phyloP scores from a whole-genome alignment of 2,888 invertebrate genomes.

The Rhaphigaster nebulosa region DNA sequence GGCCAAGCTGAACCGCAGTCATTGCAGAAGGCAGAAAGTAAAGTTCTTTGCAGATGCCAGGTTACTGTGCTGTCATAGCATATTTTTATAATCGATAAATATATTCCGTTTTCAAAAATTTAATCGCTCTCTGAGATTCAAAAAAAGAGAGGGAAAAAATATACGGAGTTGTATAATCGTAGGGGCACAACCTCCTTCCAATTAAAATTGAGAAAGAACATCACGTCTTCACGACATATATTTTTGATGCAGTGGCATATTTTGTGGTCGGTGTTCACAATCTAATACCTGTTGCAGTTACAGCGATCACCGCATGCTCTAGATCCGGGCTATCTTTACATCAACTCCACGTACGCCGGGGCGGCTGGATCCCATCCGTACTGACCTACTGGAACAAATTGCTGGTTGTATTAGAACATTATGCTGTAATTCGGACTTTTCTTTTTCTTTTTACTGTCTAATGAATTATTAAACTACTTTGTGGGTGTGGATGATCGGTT shows the following conservation, averaged over 20 bases:
- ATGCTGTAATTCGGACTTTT: not conserved
- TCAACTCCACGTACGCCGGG: not conserved
- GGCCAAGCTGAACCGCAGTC: too few species aligned
- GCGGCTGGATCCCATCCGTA: too few species aligned
- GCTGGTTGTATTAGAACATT: not conserved
- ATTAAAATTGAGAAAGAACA: not conserved
- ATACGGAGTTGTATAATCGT: not conserved
- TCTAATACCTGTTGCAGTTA: slow-evolving; percentile 4
- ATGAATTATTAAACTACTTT: slow-evolving; percentile 13
- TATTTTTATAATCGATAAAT: too few species aligned
- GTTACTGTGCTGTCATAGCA: too few species aligned
- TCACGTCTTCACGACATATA: not conserved
- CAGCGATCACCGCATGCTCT: not conserved
- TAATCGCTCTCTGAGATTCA: not conserved
- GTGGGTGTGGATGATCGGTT: not conserved
- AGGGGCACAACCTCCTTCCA: not conserved
- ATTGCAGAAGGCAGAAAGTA: too few species aligned
- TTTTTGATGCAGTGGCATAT: not conserved
- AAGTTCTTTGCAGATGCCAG: too few species aligned
- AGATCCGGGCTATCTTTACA: not conserved
- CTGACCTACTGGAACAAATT: slow-evolving; percentile 49
- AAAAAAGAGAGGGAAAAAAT: not conserved
- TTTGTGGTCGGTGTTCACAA: slow-evolving; percentile 8
- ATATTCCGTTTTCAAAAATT: too few species aligned
- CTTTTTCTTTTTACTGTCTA: not conserved